Evolutionary conservation across 2,113 vertebrate genomes (phyloP).

Genomic region (Pipa parva): DNA sequence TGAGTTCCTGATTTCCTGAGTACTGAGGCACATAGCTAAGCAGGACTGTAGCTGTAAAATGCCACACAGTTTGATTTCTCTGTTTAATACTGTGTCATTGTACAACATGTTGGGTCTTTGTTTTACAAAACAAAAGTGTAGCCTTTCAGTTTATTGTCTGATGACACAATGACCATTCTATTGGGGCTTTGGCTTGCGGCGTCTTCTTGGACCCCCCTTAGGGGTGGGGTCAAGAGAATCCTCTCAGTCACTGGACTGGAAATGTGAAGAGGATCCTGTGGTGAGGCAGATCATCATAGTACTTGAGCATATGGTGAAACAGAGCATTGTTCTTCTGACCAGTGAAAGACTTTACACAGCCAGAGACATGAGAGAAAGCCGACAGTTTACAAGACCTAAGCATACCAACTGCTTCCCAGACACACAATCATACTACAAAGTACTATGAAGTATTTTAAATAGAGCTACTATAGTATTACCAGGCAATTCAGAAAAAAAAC

Average conservation of each 20-base stretch:
- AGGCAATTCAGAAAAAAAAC: too few species aligned
- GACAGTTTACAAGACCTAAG: not conserved
- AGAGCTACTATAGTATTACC: too few species aligned
- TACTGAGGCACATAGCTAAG: not conserved
- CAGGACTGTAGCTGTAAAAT: not conserved
- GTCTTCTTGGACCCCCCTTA: conserved; percentile 85
- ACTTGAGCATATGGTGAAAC: conserved; percentile 93
- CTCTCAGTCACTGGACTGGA: conserved; percentile 94
- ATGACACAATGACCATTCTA: conserved; percentile 82
- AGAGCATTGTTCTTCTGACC: conserved; percentile 82
- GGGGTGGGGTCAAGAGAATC: conserved; percentile 81
- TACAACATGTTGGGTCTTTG: conserved; percentile 81
- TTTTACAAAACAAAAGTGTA: conserved; percentile 80
- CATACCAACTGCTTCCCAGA: not conserved
- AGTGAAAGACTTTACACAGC: conserved; percentile 60
- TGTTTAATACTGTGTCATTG: conserved; percentile 83
- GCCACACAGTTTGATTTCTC: conserved; percentile 54
- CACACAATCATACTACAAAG: not conserved
- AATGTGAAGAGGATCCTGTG: conserved; percentile 91
- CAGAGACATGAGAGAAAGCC: conserved; percentile 26
- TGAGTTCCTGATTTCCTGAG: not conserved
- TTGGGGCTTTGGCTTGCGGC: conserved; percentile 70
- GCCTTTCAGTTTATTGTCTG: conserved; percentile 75
- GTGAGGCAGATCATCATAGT: conserved; percentile 97
- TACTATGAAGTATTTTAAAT: too few species aligned